Evolutionary conservation across 2,113 vertebrate genomes (phyloP).

Genomic region (Antigone vipio): DNA sequence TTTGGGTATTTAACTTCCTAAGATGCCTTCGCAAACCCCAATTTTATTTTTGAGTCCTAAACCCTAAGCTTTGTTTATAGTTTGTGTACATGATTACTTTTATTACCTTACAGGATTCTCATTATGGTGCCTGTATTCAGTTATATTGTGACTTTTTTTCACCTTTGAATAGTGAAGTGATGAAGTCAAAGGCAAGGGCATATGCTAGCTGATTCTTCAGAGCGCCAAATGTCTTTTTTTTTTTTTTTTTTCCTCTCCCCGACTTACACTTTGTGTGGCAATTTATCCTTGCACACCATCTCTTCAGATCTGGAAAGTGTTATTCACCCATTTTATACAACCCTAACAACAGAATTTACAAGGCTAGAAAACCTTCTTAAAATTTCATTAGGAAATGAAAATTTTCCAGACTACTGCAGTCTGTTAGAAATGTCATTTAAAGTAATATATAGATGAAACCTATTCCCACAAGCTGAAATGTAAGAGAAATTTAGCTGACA

Average conservation of each 20-base stretch:
- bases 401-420: background rate
- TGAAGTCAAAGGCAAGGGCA: background rate
- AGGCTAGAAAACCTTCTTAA: background rate
- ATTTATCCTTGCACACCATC: background rate
- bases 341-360: background rate
- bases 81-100: background rate
- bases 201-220: background rate
- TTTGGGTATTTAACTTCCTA: background rate
- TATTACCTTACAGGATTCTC: background rate
- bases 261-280: background rate
- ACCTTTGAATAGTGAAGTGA: background rate
- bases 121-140: background rate
- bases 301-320: background rate
- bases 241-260: no score
- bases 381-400: background rate
- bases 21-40: background rate
- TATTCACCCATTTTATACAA: background rate
- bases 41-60: background rate
- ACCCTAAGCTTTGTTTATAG: background rate
- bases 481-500: background rate
- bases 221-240: background rate
- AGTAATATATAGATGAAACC: background rate
- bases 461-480: background rate
- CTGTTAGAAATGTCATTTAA: background rate
- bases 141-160: background rate